Evolutionary conservation across 2,113 vertebrate species (phyloP), one percentile per base, ranked within the genome.

Genomic region (Nicator chloris): DNA sequence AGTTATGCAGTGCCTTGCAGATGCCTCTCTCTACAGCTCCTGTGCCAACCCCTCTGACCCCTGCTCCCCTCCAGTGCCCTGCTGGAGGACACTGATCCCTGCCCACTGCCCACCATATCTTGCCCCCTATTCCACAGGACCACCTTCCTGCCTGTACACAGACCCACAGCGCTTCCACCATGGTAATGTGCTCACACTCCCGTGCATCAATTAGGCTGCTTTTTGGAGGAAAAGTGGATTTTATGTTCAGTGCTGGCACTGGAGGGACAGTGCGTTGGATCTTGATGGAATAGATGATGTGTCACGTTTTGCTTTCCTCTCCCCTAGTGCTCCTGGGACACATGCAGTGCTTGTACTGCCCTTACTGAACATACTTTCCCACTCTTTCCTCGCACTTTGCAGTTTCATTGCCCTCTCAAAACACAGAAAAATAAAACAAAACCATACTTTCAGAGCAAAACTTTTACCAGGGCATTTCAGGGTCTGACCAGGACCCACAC

Each of bases 221-320:
- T 91, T 93, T 72, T 54, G 56, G 51, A 96, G 63, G 54, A 88
- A 81, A 93, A 96, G 51, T 72, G 61, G 45, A 72, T 92, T 90
- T 92, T 56, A 42, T 39, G 15, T 61, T 83, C 61, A 63, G 70
- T 86, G 72, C 63, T 0, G 4, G 39, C 44, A 70, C 72, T 53
- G 23, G 39, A 70, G 85, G 51, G 82, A 87, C 2, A 2, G 47
- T 37, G n/a, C 0, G 0, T 33, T 91, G 83, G 53, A 40, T 75
- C 50, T 90, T 92, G 87, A 90, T 86, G 77, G 77, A 92, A 66
- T 12, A 78, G 87, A 88, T 79, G 27, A 86, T 72, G 44, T 24
- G 51, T 73, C 51, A 72, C 7, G 10, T 72, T 93, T 83, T 81
- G 35, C 59, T 73, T 84, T 70, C 72, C 83, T 79, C 45, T 75